Evolutionary conservation across 1,140 invertebrate genomes (phyloP).

Genomic region (Helicorthomorpha holstii): DNA sequence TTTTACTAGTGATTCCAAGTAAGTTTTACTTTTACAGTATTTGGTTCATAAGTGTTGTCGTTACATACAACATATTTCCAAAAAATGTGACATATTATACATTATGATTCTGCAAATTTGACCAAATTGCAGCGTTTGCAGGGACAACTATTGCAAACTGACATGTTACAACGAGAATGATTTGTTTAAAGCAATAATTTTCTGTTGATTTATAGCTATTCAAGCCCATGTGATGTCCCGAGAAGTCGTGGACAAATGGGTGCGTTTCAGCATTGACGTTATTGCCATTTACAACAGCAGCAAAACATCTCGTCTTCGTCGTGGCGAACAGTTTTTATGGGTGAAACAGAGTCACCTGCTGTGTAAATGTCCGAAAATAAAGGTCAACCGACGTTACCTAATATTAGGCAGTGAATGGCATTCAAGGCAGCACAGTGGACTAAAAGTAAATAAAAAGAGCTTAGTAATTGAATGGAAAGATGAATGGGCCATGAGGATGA

Average conservation of each 20-base stretch:
- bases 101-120: too few relatives aligned
- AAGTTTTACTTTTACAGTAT: too few relatives aligned
- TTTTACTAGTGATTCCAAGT: too few relatives aligned
- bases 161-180: too few relatives aligned
- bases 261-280: conserved; percentile 67
- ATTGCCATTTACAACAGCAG: conserved; percentile 69
- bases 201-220: too few relatives aligned
- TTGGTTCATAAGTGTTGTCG: too few relatives aligned
- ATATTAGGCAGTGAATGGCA: conserved; percentile 53
- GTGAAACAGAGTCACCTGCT: conserved; percentile 63
- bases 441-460: conserved; percentile 66
- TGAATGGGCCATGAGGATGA: conserved; percentile 81
- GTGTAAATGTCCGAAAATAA: conserved; percentile 91
- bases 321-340: conserved; percentile 54
- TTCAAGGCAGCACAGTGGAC: conserved; percentile 35
- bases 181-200: too few relatives aligned
- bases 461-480: conserved; percentile 85
- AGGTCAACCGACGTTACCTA: conserved; percentile 68
- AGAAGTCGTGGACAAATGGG: conserved; percentile 52
- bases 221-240: conserved; percentile 68
- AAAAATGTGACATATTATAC: too few relatives aligned
- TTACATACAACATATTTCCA: too few relatives aligned
- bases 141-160: too few relatives aligned
- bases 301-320: conserved; percentile 24
- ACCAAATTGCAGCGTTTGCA: too few relatives aligned